Evolutionary conservation across 2,113 vertebrate species (phyloP), one percentile per base, ranked within the genome.

Genomic region (Macroglossus sobrinus): DNA sequence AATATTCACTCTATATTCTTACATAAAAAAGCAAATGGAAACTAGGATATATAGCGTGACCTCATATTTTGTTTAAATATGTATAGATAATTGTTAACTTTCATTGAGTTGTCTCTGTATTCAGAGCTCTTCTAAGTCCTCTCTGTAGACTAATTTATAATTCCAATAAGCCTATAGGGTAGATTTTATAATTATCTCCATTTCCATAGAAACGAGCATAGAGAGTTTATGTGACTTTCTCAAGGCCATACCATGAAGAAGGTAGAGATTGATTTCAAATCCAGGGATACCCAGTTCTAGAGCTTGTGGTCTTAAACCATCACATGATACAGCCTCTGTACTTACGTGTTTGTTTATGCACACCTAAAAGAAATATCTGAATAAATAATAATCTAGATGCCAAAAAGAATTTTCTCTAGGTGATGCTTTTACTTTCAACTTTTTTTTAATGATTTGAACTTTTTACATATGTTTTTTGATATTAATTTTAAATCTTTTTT

Each of bases 141-240:
- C 28, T 55, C 3, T 72, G 8, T 71, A 11, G 38, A 43, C 21
- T 64, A 64, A 78, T 55, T 82, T 74, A 79, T 61, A 50, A 91
- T 85, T 26, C 14, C 53, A 82, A 11, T 87, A 84, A 47, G 63
- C 18, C 30, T 91, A 13, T 50, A 45, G 14, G 5, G 24, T 84
- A 74, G 15, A 15, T 72, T 91, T 94, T 66, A 90, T 89, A 80
- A 59, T 89, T 28, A 79, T 84, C 33, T 92, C 28, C 15, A 55
- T 72, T 90, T 74, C 35, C n/a, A 4, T 80, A 90, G 64, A 94
- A 95, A 91, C 28, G 87, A 63, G 63, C 61, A 91, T 26, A 72
- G 26, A 79, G 43, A 74, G 16, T 9, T 82, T 68, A 33, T 18
- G 15, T 61, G 40, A 75, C 15, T 93, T 82, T 95, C 24, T 90